Evolutionary conservation across 2,113 vertebrate genomes (phyloP).

Genomic region (Stictonetta naevosa): DNA sequence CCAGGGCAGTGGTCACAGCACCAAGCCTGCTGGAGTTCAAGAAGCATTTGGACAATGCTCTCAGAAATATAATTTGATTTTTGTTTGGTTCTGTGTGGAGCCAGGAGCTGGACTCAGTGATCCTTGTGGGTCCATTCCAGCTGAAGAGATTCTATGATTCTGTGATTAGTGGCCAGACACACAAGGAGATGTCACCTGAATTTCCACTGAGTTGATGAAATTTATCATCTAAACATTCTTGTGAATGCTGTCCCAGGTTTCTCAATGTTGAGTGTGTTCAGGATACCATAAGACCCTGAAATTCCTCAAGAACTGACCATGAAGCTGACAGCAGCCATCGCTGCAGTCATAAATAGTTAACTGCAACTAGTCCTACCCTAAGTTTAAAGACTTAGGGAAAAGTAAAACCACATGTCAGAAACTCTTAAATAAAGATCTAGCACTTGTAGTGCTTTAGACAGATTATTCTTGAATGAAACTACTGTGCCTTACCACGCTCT

Average conservation of each 20-base stretch:
- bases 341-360: not conserved
- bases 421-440: not conserved
- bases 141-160: no score
- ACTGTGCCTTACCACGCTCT: not conserved
- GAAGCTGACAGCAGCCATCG: not conserved
- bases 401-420: not conserved
- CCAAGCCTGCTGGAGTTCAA: no score
- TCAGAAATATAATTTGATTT: no score
- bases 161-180: not conserved
- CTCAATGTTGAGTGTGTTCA: not conserved
- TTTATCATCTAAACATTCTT: not conserved
- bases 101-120: no score
- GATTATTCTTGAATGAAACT: not conserved
- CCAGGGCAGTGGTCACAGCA: no score
- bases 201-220: not conserved
- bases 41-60: no score
- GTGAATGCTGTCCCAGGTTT: not conserved
- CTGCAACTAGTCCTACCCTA: not conserved
- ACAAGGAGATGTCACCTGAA: not conserved
- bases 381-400: not conserved
- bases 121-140: no score
- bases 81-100: no score
- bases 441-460: not conserved
- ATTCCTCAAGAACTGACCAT: not conserved
- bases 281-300: not conserved